These are phyloP conservation scores for Ciconia stormi DNA, from an alignment of 2,113 vertebrate species.

Conservation along the genomic window DNA sequence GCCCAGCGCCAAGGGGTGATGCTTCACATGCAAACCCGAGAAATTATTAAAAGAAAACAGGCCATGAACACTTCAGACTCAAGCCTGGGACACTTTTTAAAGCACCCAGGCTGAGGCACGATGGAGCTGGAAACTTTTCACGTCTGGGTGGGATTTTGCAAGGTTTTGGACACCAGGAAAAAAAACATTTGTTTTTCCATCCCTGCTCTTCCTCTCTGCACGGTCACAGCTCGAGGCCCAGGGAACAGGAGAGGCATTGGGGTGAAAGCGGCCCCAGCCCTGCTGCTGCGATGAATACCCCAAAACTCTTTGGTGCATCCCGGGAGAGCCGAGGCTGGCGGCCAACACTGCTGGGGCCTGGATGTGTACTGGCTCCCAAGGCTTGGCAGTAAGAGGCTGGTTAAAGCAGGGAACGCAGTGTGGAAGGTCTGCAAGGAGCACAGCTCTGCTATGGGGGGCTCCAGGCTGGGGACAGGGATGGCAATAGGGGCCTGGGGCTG, in stretches of 20 bases:
- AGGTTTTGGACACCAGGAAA: neutral
- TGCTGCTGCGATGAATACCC: neutral
- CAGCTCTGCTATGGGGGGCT: neutral
- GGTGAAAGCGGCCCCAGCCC: neutral
- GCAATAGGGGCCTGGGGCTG: neutral
- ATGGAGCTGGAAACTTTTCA: neutral
- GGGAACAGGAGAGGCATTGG: neutral
- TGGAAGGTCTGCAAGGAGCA: neutral
- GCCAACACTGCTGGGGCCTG: neutral
- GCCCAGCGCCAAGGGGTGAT: rapidly evolving
- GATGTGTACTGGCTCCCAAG: neutral
- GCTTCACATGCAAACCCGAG: neutral
- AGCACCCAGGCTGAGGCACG: neutral
- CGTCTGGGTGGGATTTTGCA: neutral
- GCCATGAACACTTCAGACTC: neutral
- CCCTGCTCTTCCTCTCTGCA: neutral
- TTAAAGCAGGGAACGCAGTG: rapidly evolving
- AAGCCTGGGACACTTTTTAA: neutral
- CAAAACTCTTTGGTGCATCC: neutral
- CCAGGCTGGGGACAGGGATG: neutral
- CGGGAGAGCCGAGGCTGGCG: neutral
- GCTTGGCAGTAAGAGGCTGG: neutral
- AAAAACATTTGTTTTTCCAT: neutral
- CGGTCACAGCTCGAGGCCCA: neutral
- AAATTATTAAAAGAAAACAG: neutral